Percentiles rank a stretch among this genome's conserved stretches.
These are phyloP conservation scores for Fulmarus glacialis DNA, from an alignment of 2,113 vertebrate species.

Conservation along the genomic window DNA sequence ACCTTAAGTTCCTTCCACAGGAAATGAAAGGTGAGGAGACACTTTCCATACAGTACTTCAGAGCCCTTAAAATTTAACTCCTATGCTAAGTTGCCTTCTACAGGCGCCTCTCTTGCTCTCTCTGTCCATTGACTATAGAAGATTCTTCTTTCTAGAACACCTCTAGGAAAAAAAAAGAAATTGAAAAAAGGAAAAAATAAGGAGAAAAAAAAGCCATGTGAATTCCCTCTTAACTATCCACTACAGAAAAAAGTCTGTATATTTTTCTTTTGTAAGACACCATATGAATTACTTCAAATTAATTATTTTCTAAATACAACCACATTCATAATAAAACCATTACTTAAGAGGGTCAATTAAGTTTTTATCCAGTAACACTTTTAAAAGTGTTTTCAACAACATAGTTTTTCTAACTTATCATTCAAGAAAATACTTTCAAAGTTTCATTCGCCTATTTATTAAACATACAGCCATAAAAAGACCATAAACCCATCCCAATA, in stretches of 20 bases:
- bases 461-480: background rate
- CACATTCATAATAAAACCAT: background rate
- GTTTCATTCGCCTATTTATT: background rate
- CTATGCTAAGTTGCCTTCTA: background rate
- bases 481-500: background rate
- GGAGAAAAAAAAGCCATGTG: rapidly evolving
- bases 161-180: background rate
- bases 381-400: background rate
- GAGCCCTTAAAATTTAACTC: background rate
- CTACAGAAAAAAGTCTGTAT: background rate
- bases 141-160: background rate
- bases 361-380: background rate
- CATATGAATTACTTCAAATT: background rate
- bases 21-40: background rate
- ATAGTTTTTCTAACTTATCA: background rate
- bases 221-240: background rate
- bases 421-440: background rate
- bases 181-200: background rate
- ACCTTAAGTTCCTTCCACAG: background rate
- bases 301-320: background rate
- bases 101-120: background rate
- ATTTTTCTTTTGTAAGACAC: background rate
- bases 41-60: background rate
- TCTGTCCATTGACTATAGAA: background rate
- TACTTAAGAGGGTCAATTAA: background rate